Conservation (phyloP, 2,797 vertebrate species). For the Fistularia tabacaria region DNA sequence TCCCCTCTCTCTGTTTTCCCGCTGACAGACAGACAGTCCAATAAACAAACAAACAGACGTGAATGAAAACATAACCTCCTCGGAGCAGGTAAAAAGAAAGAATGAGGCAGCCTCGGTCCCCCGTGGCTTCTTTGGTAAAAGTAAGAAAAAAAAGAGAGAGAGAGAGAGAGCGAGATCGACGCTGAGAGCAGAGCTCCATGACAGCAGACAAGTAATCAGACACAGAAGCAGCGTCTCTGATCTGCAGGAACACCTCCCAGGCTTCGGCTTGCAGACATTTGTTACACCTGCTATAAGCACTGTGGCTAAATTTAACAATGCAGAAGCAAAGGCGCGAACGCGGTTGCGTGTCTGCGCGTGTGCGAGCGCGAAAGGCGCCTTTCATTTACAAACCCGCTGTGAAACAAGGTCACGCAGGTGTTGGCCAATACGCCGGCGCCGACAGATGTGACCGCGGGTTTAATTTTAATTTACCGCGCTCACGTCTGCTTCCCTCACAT, state of each 20-base stretch:
- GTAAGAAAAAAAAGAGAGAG: slow-evolving; percentile 18
- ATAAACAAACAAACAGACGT: neutral
- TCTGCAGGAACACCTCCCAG: slow-evolving; percentile 65
- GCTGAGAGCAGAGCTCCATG: slow-evolving; percentile 59
- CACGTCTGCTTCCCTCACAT: slow-evolving; percentile 10
- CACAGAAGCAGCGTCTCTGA: slow-evolving; percentile 55
- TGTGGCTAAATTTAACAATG: slow-evolving; percentile 69
- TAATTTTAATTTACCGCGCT: slow-evolving; percentile 8
- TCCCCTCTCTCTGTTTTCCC: neutral
- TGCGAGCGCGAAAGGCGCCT: slow-evolving; percentile 17
- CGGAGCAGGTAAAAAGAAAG: slow-evolving; percentile 22
- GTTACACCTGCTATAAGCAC: slow-evolving; percentile 65
- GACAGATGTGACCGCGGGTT: slow-evolving; percentile 10
- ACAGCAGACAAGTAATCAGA: slow-evolving; percentile 71
- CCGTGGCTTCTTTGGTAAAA: slow-evolving; percentile 46
- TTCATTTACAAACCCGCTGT: slow-evolving; percentile 26
- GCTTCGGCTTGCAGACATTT: slow-evolving; percentile 57
- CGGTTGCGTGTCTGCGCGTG: slow-evolving; percentile 43
- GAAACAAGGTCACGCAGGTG: slow-evolving; percentile 42
- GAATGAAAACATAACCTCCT: neutral
- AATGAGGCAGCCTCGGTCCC: slow-evolving; percentile 42
- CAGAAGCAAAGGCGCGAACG: slow-evolving; percentile 46
- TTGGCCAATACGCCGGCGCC: slow-evolving; percentile 25
- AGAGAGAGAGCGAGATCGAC: slow-evolving; percentile 16
- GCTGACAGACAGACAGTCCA: neutral